Base-by-base conservation (phyloP, 2,797 vertebrate genomes). In the Pangasius macronema region DNA sequence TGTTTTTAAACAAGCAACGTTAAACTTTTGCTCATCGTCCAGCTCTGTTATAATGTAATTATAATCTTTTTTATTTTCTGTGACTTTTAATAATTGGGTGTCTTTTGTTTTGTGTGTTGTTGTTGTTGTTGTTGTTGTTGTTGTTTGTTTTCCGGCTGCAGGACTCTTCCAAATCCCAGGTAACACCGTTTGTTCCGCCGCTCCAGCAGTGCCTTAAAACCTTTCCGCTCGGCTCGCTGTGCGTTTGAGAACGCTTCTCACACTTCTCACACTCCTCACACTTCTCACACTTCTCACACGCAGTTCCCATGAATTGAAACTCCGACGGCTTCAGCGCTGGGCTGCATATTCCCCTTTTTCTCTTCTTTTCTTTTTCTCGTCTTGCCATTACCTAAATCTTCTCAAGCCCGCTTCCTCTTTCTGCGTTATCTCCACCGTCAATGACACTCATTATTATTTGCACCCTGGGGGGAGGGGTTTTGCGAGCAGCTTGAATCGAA, bases 81-180 rank as follows among this genome's bases (percentile, higher is more conserved):
- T n/a, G n/a, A n/a, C n/a, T n/a, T n/a, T n/a, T n/a, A n/a, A n/a
- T n/a, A n/a, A n/a, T n/a, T n/a, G n/a, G n/a, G n/a, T n/a, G n/a
- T n/a, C n/a, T n/a, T n/a, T n/a, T n/a, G n/a, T n/a, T n/a, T n/a
- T n/a, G n/a, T n/a, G n/a, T n/a, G n/a, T n/a, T n/a, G n/a, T n/a
- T n/a, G n/a, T n/a, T n/a, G n/a, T n/a, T n/a, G n/a, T n/a, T n/a
- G n/a, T n/a, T n/a, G n/a, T n/a, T n/a, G n/a, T n/a, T n/a, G n/a
- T n/a, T n/a, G n/a, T 81, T 91, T 94, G 96, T 95, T 95, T 95
- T 11, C 2, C 22, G 94, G 94, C 95, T 95, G 93, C 95, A 97
- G 96, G 96, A 97, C 95, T 95, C 96, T 95, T 94, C 96, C 95
- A 97, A 97, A 96, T 94, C 96, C 92, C 96, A 97, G 96, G 96